A percentile compares a stretch with the other conserved stretches of the same genome.
phyloP scores from a whole-genome alignment of 37 sponge, comb jelly and placozoan genomes.

The Oscarella lobularis region DNA sequence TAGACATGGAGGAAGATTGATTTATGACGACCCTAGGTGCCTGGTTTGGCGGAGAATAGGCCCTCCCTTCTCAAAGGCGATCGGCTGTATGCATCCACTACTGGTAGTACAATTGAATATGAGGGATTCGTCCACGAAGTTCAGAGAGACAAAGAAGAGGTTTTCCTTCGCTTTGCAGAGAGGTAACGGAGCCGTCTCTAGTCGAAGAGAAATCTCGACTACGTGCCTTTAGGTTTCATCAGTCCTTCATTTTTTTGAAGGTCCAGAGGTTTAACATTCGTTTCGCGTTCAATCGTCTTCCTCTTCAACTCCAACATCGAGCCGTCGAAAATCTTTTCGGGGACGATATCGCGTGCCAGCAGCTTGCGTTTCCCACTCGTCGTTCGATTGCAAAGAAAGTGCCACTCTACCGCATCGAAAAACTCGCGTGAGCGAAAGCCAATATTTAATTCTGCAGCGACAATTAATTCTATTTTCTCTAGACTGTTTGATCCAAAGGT shows the following conservation, averaged over 20 bases:
- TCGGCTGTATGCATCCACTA: background rate
- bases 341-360: background rate
- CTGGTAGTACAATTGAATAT: background rate
- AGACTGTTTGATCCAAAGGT: background rate
- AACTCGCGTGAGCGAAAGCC: too few relatives aligned
- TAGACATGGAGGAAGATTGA: too few relatives aligned
- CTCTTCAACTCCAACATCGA: background rate
- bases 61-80: background rate
- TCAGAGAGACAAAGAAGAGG: background rate
- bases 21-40: too few relatives aligned
- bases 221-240: background rate
- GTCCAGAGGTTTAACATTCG: background rate
- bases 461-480: too few relatives aligned
- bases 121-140: background rate
- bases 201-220: background rate
- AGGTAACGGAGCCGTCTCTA: background rate
- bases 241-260: background rate
- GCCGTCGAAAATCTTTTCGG: background rate
- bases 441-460: too few relatives aligned
- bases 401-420: too few relatives aligned
- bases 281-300: background rate
- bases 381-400: too few relatives aligned
- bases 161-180: background rate
- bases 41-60: conserved; percentile 2
- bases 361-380: background rate